Evolutionary conservation across 2,113 vertebrate genomes (phyloP).

Genomic region (Erinaceus europaeus): DNA sequence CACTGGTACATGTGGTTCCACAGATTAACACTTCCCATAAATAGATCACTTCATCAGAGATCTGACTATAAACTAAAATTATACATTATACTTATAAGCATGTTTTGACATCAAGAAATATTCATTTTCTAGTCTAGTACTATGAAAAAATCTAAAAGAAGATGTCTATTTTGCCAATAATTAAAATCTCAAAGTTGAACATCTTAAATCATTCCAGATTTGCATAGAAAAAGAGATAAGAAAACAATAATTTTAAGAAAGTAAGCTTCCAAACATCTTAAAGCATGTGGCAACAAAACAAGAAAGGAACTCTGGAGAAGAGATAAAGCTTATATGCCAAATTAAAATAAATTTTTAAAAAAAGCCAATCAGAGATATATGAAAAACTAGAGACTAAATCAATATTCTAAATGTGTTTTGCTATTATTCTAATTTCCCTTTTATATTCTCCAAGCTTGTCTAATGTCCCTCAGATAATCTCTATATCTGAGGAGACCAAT

Average conservation of each 20-base stretch:
- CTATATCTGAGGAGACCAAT: not conserved
- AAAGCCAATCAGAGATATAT: not conserved
- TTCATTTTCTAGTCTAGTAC: conserved; percentile 35
- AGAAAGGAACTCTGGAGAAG: not conserved
- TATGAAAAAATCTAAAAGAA: conserved; percentile 36
- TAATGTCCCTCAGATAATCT: not conserved
- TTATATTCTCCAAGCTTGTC: not conserved
- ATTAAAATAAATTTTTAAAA: not conserved
- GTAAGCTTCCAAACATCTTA: not conserved
- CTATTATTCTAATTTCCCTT: not conserved
- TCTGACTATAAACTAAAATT: conserved; percentile 31
- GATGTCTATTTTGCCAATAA: conserved; percentile 8
- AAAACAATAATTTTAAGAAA: conserved; percentile 34
- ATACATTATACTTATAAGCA: not conserved
- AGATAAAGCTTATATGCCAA: not conserved
- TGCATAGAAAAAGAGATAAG: not conserved
- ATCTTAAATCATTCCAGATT: conserved; percentile 10
- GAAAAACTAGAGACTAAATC: not conserved
- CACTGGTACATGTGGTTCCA: not conserved
- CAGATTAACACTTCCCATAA: conserved; percentile 54
- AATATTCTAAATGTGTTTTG: not conserved
- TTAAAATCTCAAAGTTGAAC: conserved; percentile 18
- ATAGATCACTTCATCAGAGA: conserved; percentile 5
- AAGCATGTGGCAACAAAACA: not conserved
- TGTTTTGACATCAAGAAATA: conserved; percentile 57